Evolutionary conservation across 2,797 vertebrate species (phyloP).

Genomic region (Sylvia borin): DNA sequence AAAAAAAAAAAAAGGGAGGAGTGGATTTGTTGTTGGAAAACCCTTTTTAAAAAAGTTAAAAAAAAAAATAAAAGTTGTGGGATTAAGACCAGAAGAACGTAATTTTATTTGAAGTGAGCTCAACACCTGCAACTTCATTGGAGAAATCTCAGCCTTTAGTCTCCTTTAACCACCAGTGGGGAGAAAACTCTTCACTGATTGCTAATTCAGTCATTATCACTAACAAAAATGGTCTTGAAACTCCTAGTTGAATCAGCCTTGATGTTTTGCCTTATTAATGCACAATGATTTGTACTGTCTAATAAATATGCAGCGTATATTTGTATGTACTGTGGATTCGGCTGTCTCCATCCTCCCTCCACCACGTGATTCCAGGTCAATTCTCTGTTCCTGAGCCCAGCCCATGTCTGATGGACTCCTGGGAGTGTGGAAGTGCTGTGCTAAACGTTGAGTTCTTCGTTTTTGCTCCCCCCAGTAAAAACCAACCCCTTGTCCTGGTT

Average conservation of each 20-base stretch:
- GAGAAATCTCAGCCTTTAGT: conserved; percentile 47
- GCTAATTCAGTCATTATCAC: not conserved
- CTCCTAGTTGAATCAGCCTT: conserved; percentile 85
- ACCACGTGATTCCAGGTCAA: conserved; percentile 55
- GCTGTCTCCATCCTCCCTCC: conserved; percentile 69
- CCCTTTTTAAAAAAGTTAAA: not conserved
- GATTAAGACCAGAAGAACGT: conserved; percentile 18
- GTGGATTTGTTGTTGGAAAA: not conserved
- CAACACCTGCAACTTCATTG: conserved; percentile 8
- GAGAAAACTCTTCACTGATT: not conserved
- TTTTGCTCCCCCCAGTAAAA: not conserved
- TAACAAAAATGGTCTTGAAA: conserved; percentile 79
- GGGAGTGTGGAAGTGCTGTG: conserved; percentile 61
- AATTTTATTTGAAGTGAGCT: conserved; percentile 34
- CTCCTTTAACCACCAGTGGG: not conserved
- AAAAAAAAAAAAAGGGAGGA: not conserved
- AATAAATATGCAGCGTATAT: conserved; percentile 80
- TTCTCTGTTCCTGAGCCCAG: conserved; percentile 68
- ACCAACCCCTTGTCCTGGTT: not conserved
- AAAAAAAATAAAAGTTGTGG: not conserved
- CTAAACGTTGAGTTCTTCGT: not conserved
- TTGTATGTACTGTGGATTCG: conserved; percentile 80
- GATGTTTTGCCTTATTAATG: conserved; percentile 95
- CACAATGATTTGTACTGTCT: conserved; percentile 89
- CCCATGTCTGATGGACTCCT: conserved; percentile 46